These are phyloP conservation scores for Stenurella melanura DNA, from an alignment of 2,888 invertebrate genomes.

Conservation along the genomic window DNA sequence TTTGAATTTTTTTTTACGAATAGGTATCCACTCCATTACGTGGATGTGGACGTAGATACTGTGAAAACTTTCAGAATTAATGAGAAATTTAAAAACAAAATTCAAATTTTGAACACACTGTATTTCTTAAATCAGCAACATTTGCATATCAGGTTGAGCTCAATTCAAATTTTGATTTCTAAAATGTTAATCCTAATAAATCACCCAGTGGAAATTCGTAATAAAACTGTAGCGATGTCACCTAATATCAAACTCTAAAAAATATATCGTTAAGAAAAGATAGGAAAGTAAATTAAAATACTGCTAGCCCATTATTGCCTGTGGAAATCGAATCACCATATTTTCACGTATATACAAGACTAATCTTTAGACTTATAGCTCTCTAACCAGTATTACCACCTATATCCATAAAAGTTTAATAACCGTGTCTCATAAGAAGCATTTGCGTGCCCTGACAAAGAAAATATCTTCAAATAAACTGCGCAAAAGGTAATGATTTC, in stretches of 20 bases:
- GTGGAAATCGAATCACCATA: neutral
- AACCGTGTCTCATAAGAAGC: constrained; percentile 12
- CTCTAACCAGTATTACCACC: constrained; percentile 13
- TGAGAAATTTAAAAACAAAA: too few relatives aligned
- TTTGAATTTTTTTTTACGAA: too few relatives aligned
- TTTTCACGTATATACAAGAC: neutral
- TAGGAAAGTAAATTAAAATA: neutral
- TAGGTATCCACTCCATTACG: too few relatives aligned
- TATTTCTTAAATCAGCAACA: too few relatives aligned
- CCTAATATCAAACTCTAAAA: neutral
- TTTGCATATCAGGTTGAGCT: too few relatives aligned
- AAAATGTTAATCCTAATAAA: too few relatives aligned
- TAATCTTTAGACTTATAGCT: constrained; percentile 13
- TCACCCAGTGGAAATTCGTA: too few relatives aligned
- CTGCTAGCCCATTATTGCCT: neutral
- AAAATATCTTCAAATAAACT: constrained; percentile 21
- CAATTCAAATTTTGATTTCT: too few relatives aligned
- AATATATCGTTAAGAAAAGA: neutral
- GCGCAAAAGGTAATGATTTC: constrained; percentile 32
- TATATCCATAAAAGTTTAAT: constrained; percentile 27
- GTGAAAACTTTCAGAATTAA: too few relatives aligned
- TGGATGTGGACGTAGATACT: too few relatives aligned
- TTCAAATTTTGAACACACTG: too few relatives aligned
- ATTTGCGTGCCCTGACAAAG: constrained; percentile 25
- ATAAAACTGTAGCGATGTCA: neutral